These are phyloP conservation scores for Thumatha senex DNA, from an alignment of 2,888 invertebrate genomes.

Conservation along the genomic window DNA sequence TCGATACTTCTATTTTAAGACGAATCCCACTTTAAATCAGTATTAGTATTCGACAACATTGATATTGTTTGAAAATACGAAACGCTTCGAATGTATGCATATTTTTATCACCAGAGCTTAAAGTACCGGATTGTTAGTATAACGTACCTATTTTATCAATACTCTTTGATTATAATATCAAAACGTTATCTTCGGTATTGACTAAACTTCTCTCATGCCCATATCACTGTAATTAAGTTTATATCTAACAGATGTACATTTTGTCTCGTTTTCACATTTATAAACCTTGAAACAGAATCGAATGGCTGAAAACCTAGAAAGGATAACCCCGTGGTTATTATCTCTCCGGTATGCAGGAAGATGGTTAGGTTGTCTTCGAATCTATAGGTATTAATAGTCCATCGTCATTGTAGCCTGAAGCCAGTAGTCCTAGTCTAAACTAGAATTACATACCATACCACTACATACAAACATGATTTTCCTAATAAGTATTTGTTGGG, in stretches of 20 bases:
- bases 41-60: slow-evolving; percentile 8
- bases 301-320: too few relatives aligned
- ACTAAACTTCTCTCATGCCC: slow-evolving; percentile 17
- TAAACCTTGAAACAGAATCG: not conserved
- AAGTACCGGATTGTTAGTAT: not conserved
- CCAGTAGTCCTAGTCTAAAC: too few relatives aligned
- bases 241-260: not conserved
- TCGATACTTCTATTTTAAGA: slow-evolving; percentile 4
- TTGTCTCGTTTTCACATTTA: not conserved
- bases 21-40: slow-evolving; percentile 1
- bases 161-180: slow-evolving; percentile 10
- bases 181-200: slow-evolving; percentile 17
- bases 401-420: not conserved
- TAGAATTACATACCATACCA: too few relatives aligned
- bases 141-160: slow-evolving; percentile 11
- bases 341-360: too few relatives aligned
- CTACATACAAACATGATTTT: too few relatives aligned
- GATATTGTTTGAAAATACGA: slow-evolving; percentile 7
- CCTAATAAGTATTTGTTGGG: too few relatives aligned
- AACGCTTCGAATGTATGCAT: not conserved
- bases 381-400: not conserved
- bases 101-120: slow-evolving; percentile 5
- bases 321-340: too few relatives aligned
- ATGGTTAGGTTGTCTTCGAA: too few relatives aligned
- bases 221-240: slow-evolving; percentile 1